These are phyloP conservation scores for Microplitis demolitor DNA, from an alignment of 1,140 invertebrate genomes.

Conservation along the genomic window DNA sequence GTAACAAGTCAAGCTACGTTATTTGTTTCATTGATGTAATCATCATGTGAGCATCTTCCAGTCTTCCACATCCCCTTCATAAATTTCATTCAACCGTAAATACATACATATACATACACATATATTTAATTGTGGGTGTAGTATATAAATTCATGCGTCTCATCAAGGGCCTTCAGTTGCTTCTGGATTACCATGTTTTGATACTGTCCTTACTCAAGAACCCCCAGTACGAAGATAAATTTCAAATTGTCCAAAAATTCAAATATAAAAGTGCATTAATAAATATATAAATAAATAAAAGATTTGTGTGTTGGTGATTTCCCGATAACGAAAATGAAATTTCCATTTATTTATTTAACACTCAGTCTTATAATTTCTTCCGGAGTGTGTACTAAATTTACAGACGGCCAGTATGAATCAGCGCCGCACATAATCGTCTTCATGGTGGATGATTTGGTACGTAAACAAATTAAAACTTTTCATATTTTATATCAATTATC, in stretches of 20 bases:
- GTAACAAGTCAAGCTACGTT: slow-evolving; percentile 39
- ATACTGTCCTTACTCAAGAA: slow-evolving; percentile 9
- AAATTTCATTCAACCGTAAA: slow-evolving; percentile 17
- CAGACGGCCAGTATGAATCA: slow-evolving; percentile 41
- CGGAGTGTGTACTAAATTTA: slow-evolving; percentile 4
- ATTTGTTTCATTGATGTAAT: slow-evolving; percentile 41
- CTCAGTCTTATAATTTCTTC: slow-evolving; percentile 4
- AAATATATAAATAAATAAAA: background rate
- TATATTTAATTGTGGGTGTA: slow-evolving; percentile 54
- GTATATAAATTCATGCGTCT: slow-evolving; percentile 54
- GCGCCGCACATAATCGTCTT: slow-evolving; percentile 66
- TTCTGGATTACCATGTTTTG: slow-evolving; percentile 25
- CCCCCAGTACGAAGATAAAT: background rate
- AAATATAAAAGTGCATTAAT: background rate
- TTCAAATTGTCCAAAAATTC: background rate
- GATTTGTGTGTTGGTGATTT: background rate
- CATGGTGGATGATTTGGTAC: slow-evolving; percentile 69
- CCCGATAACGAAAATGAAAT: slow-evolving; percentile 14
- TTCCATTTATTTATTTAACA: slow-evolving; percentile 10
- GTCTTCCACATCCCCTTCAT: slow-evolving; percentile 29
- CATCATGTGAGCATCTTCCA: slow-evolving; percentile 33
- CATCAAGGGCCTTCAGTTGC: slow-evolving; percentile 36
- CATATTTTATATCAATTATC: no score
- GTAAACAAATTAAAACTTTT: slow-evolving; percentile 13
- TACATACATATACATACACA: slow-evolving; percentile 25